phyloP scores from a whole-genome alignment of 2,113 vertebrate genomes.

The Apteryx owenii region DNA sequence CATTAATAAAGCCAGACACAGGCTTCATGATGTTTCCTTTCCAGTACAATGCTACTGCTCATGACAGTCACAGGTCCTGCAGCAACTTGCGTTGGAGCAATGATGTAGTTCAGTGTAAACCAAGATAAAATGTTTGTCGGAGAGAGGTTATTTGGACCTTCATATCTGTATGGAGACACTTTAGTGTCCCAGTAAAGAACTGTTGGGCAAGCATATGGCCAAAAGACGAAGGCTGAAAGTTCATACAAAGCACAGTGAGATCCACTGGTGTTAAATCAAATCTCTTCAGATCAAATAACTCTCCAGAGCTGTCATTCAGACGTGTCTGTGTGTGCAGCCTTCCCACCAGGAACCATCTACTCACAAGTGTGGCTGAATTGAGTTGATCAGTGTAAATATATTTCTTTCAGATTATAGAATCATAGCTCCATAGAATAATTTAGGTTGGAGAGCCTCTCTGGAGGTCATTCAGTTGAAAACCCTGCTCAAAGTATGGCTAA shows the following conservation, averaged over 20 bases:
- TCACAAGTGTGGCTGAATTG: neutral
- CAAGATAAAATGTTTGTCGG: neutral
- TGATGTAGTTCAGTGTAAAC: neutral
- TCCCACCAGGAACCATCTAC: neutral
- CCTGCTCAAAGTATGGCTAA: neutral
- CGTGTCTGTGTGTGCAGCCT: fast-evolving
- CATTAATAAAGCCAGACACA: neutral
- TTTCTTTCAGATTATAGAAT: neutral
- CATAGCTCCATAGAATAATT: neutral
- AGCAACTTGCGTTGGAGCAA: neutral
- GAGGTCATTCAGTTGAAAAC: neutral
- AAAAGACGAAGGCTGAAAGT: neutral
- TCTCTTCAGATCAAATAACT: neutral
- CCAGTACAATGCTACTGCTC: neutral
- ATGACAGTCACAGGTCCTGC: neutral
- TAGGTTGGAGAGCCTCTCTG: neutral
- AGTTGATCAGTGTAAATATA: neutral
- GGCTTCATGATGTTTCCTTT: neutral
- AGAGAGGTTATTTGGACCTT: neutral
- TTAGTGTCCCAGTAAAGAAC: neutral
- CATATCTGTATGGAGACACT: neutral
- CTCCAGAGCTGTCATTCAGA: neutral
- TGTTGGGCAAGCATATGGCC: neutral
- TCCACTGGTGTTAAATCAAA: neutral
- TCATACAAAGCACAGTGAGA: neutral